Percentiles rank a stretch among this genome's conserved stretches.
Evolutionary conservation across 2,888 invertebrate species (phyloP).

Genomic region (Junonia oenone): DNA sequence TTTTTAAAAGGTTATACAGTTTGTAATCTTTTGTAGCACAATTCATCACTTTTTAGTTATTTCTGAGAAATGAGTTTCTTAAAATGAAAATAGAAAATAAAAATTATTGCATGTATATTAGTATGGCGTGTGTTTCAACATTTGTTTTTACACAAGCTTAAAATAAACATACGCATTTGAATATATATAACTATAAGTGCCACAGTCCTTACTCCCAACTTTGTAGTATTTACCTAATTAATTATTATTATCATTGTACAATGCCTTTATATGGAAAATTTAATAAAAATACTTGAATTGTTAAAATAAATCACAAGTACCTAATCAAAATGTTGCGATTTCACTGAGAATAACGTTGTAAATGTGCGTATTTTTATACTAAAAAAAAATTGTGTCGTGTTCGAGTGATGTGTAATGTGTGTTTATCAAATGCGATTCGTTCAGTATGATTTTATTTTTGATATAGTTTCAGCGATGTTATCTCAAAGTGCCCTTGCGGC

Average conservation of each 20-base stretch:
- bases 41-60: neutral
- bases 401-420: conserved; percentile 43
- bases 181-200: conserved; percentile 28
- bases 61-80: neutral
- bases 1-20: neutral
- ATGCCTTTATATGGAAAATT: conserved; percentile 8
- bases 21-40: neutral
- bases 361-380: conserved; percentile 36
- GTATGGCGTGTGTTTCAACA: no score
- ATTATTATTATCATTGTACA: conserved; percentile 13
- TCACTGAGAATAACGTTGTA: conserved; percentile 30
- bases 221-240: neutral
- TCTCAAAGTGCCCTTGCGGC: conserved; percentile 74
- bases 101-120: neutral
- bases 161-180: neutral
- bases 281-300: conserved; percentile 15
- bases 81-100: neutral
- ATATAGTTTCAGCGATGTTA: conserved; percentile 55
- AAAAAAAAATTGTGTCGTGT: conserved; percentile 35
- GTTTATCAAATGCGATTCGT: conserved; percentile 31
- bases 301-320: conserved; percentile 23
- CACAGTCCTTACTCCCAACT: conserved; percentile 18
- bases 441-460: conserved; percentile 23
- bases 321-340: conserved; percentile 29
- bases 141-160: neutral